Base-by-base conservation (phyloP, 2,113 vertebrate genomes). In the Aramus guarauna region DNA sequence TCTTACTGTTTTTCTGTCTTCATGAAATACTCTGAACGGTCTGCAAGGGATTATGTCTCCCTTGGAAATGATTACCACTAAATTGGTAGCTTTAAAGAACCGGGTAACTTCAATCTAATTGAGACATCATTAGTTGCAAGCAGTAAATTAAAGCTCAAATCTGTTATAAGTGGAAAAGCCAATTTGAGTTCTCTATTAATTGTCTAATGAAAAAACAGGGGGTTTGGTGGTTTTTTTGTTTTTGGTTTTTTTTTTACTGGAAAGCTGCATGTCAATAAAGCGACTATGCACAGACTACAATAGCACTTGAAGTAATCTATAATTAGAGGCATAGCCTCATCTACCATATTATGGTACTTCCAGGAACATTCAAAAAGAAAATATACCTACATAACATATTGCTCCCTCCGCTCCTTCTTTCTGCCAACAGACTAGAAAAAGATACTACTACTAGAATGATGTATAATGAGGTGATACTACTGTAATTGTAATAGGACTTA, bases 141-240 rank as follows among this genome's bases (percentile, higher is more conserved):
- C 10, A 93, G 22, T 69, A 73, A 82, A 62, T 78, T 75, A 43
- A 87, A 92, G 43, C 43, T 66, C 5, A 6, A 14, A 56, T 80
- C 12, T 56, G 9, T 52, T 81, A 1, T n/a, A 90, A 80, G 30
- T 21, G 13, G 27, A 64, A 96, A 92, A 90, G 68, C 20, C 63
- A 80, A 3, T 60, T 83, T 81, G 34, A 77, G 45, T 81, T 23
- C 30, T 77, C 50, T 47, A 58, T 59, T 92, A 59, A 69, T 64
- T 37, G 5, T 76, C 39, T 52, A 68, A 86, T 64, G 43, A 72
- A 94, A 92, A 85, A 85, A 12, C 9, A 3, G 0, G 39, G 45
- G 48, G 5, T 52, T 52, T 26, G 22, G 50, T n/a, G n/a, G n/a
- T n/a, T 43, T 14, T 29, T 29, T 76, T 1, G 1, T 1, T 0